Evolutionary conservation across 2,113 vertebrate species (phyloP).

Genomic region (Coturnix japonica): DNA sequence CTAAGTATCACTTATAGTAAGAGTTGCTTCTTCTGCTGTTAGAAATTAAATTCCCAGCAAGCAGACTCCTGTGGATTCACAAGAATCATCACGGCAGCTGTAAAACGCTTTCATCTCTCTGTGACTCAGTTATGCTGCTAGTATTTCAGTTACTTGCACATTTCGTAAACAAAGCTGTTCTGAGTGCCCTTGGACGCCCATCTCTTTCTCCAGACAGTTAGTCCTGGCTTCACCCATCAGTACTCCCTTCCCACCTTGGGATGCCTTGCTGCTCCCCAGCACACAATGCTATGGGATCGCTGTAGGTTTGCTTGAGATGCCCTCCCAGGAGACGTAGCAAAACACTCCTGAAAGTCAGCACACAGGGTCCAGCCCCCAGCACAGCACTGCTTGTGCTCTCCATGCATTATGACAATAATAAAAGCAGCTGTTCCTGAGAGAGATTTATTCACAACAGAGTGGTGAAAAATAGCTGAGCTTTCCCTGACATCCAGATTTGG

Average conservation of each 20-base stretch:
- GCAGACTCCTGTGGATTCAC: neutral
- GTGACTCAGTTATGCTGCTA: neutral
- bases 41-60: neutral
- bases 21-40: neutral
- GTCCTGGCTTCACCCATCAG: neutral
- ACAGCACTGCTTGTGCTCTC: neutral
- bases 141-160: conserved; percentile 1
- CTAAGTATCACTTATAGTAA: neutral
- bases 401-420: neutral
- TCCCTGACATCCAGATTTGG: neutral
- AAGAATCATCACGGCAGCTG: neutral
- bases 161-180: conserved; percentile 35
- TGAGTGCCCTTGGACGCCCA: neutral
- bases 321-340: neutral
- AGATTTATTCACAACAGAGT: neutral
- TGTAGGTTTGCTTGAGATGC: neutral
- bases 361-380: neutral
- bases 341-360: neutral
- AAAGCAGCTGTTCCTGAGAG: conserved; percentile 16
- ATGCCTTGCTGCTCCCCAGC: neutral
- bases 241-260: neutral
- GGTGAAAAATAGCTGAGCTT: neutral
- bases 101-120: neutral
- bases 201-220: neutral
- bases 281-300: neutral